Percentiles rank a stretch among this genome's conserved stretches.
These are phyloP conservation scores for Rotaria socialis DNA, from an alignment of 2,888 invertebrate species.

Conservation along the genomic window DNA sequence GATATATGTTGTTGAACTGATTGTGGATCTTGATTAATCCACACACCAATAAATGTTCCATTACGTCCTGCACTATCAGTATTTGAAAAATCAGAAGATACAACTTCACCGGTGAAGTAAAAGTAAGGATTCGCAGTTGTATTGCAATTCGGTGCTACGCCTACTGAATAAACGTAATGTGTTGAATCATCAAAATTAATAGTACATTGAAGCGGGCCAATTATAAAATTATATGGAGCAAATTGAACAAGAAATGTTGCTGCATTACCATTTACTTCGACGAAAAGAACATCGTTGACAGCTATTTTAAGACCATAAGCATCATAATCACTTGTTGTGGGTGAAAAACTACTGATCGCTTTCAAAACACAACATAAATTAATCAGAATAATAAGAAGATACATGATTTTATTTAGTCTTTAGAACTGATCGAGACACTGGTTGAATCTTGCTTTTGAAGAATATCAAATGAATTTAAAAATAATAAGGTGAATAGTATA, in stretches of 20 bases:
- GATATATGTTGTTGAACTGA: not conserved
- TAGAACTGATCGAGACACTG: too few species aligned
- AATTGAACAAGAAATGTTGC: not conserved
- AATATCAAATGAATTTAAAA: too few species aligned
- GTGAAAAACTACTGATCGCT: not conserved
- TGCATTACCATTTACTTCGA: not conserved
- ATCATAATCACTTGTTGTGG: not conserved
- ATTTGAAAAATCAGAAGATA: not conserved
- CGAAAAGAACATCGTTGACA: not conserved
- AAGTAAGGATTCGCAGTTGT: not conserved
- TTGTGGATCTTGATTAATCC: not conserved
- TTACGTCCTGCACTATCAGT: not conserved
- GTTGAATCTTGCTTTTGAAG: too few species aligned
- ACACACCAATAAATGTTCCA: not conserved
- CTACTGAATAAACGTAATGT: constrained; percentile 22
- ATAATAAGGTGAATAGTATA: too few species aligned
- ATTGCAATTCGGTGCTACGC: not conserved
- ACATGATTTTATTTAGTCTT: not conserved
- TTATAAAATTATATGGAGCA: not conserved
- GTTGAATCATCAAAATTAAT: constrained; percentile 7
- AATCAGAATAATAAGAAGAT: not conserved
- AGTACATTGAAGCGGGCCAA: not conserved
- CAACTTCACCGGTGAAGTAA: not conserved
- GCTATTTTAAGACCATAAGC: constrained; percentile 13
- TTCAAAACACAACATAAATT: too few species aligned